Evolutionary conservation across 2,888 invertebrate species (phyloP), one percentile per base, ranked within the genome.

Genomic region (Hydriomena furcata): DNA sequence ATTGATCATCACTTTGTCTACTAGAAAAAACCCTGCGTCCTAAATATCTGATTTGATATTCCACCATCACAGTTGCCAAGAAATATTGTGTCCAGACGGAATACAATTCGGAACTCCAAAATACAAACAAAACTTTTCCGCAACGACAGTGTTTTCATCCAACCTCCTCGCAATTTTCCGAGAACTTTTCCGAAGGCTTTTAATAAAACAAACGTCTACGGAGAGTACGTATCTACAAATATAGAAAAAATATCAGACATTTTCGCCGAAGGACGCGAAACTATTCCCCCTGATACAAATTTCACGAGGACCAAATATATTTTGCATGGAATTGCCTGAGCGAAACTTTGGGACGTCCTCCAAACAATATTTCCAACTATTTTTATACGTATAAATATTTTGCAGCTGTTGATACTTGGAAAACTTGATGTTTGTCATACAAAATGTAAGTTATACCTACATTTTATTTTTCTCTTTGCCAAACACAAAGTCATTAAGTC

Each of bases 311-410:
- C 61, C 65, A 65, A 74, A 82, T 87, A 84, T 82, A 88, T 87
- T 85, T 87, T 88, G 84, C 80, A 88, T 86, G 87, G 85, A 76
- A 70, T 71, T 60, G 63, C 68, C 60, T n/a, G 10, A 31, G 60
- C 55, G 59, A 60, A 67, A 58, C 70, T 66, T 71, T 54, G 65
- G 63, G 63, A 58, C 66, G 65, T 63, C 58, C 55, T 61, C 63
- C 57, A 67, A 65, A 66, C 68, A 67, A 67, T 65, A 66, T 72
- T 70, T 69, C 70, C 63, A 72, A 71, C 71, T 69, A 72, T 74
- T 71, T 75, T 68, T 69, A 64, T 70, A n/a, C n/a, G n/a, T n/a
- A 74, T 58, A 58, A 62, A 58, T 61, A 59, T 59, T 38, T 53
- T 47, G 58, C 60, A 62, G 58, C 60, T 60, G 58, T 44, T 55